These are phyloP conservation scores for Drosophila quadrilineata DNA, from an alignment of 1,140 invertebrate species.

Conservation along the genomic window DNA sequence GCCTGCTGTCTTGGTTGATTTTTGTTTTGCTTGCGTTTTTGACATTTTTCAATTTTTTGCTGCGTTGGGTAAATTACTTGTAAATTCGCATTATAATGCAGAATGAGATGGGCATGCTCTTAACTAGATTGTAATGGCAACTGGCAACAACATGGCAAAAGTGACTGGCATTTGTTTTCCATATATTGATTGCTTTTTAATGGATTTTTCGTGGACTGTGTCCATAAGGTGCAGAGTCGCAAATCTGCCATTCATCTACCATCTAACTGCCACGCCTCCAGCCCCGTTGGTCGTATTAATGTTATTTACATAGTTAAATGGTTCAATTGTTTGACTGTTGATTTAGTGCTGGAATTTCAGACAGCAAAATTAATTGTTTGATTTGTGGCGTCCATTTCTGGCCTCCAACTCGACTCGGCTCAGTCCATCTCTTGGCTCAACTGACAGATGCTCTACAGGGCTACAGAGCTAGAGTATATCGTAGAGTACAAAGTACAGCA, in stretches of 20 bases:
- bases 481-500: too few species aligned
- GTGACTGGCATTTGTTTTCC: slow-evolving; percentile 76
- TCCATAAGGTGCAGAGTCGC: slow-evolving; percentile 62
- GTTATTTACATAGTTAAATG: slow-evolving; percentile 78
- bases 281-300: slow-evolving; percentile 60
- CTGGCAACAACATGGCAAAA: slow-evolving; percentile 31
- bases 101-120: slow-evolving; percentile 26
- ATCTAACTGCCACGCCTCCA: slow-evolving; percentile 8
- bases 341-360: slow-evolving; percentile 76
- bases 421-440: not conserved
- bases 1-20: slow-evolving; percentile 53
- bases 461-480: too few species aligned
- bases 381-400: slow-evolving; percentile 57
- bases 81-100: slow-evolving; percentile 62
- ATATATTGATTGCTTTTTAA: slow-evolving; percentile 78
- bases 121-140: slow-evolving; percentile 66
- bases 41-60: slow-evolving; percentile 71
- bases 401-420: not conserved
- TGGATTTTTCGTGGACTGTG: slow-evolving; percentile 56
- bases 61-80: slow-evolving; percentile 60
- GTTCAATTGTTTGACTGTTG: slow-evolving; percentile 77
- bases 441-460: not conserved
- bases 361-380: slow-evolving; percentile 75
- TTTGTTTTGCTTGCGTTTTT: slow-evolving; percentile 55
- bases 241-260: slow-evolving; percentile 24